Evolutionary conservation across 2,888 invertebrate genomes (phyloP).

Genomic region (Nasonia oneida): DNA sequence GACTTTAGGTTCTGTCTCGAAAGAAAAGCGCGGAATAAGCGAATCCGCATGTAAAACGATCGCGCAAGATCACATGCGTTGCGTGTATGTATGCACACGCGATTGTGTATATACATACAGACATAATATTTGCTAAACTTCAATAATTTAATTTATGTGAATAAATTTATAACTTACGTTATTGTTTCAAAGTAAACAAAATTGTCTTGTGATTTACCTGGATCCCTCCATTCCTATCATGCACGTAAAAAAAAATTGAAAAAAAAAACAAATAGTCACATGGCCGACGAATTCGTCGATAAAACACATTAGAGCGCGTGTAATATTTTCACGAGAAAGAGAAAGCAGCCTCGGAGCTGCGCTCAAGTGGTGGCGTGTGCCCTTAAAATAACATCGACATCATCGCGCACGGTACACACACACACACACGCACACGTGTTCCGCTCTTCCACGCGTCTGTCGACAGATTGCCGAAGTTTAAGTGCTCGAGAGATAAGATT

Average conservation of each 20-base stretch:
- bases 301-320: neutral
- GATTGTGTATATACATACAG: constrained; percentile 65
- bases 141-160: constrained; percentile 79
- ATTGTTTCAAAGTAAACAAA: constrained; percentile 73
- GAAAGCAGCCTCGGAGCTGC: constrained; percentile 27
- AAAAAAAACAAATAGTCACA: neutral
- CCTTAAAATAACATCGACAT: constrained; percentile 52
- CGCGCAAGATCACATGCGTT: constrained; percentile 68
- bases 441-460: neutral
- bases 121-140: constrained; percentile 76
- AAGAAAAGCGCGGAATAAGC: constrained; percentile 48
- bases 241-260: neutral
- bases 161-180: constrained; percentile 79
- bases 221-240: neutral
- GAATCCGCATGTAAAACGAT: constrained; percentile 64
- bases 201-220: constrained; percentile 59
- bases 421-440: constrained; percentile 25
- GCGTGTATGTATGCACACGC: constrained; percentile 71
- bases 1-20: constrained; percentile 65
- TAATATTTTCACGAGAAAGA: constrained; percentile 31
- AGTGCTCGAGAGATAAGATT: constrained; percentile 55
- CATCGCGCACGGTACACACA: constrained; percentile 21
- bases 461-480: constrained; percentile 55
- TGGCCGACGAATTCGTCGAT: constrained; percentile 14
- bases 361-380: constrained; percentile 18